Percentiles rank a stretch among this genome's conserved stretches.
Evolutionary conservation across 2,797 vertebrate species (phyloP).

Genomic region (Halcyon leucocephala): DNA sequence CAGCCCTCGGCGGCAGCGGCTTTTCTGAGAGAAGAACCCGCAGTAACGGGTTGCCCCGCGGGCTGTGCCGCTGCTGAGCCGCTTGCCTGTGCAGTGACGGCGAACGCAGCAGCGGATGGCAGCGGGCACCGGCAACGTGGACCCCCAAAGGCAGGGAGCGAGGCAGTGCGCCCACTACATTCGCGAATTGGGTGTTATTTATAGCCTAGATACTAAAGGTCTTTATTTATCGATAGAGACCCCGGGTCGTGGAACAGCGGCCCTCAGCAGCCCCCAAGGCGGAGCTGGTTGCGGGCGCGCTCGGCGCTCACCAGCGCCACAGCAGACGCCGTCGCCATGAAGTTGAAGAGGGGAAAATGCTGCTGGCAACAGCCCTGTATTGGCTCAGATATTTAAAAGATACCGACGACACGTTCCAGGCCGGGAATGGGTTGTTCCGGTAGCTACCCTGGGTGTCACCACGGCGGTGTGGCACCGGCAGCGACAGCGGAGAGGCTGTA

Average conservation of each 20-base stretch:
- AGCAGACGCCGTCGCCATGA: neutral
- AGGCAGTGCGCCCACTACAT: neutral
- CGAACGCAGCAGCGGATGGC: no score
- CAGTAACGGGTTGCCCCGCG: neutral
- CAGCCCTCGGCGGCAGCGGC: neutral
- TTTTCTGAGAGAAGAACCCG: neutral
- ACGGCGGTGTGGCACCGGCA: rapidly evolving
- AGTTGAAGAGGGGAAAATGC: neutral
- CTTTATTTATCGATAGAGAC: rapidly evolving
- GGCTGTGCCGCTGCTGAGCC: neutral
- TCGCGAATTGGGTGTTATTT: rapidly evolving
- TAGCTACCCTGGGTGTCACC: neutral
- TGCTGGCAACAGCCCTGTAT: neutral
- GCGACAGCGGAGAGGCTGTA: rapidly evolving
- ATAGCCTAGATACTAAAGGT: neutral
- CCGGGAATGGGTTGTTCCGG: rapidly evolving
- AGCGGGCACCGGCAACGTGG: neutral
- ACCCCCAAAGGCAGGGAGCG: rapidly evolving
- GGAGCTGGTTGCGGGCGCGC: rapidly evolving
- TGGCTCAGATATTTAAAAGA: neutral
- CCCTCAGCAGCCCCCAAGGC: neutral
- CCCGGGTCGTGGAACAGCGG: neutral
- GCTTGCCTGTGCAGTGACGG: no score
- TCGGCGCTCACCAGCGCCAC: neutral
- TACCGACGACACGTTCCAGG: neutral